Percentiles rank a stretch among this genome's conserved stretches.
Evolutionary conservation across 2,888 invertebrate genomes (phyloP).

Genomic region (Pterobdella sp.): DNA sequence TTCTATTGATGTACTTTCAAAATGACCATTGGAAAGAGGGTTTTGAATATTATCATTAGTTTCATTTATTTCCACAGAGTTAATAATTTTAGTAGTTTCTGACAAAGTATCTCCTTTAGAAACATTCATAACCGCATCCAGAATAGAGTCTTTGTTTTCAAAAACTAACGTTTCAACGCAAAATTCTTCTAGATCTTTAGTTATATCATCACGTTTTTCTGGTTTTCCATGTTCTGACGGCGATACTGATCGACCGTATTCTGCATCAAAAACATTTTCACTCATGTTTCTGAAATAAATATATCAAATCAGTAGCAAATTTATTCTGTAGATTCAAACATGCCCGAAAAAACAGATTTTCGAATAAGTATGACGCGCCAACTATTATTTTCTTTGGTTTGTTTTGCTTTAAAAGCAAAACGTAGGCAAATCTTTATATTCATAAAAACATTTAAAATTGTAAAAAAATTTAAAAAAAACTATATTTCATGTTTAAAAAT

Average conservation of each 20-base stretch:
- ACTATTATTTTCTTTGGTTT: constrained; percentile 9
- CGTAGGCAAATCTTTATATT: no score
- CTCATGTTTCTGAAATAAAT: neutral
- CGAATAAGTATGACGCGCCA: constrained; percentile 12
- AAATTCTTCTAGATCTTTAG: constrained; percentile 4
- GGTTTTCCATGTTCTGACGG: neutral
- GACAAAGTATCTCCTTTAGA: neutral
- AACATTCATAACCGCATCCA: neutral
- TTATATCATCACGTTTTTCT: constrained; percentile 10
- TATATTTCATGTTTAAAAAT: neutral
- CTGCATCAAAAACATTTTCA: neutral
- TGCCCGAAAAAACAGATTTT: neutral
- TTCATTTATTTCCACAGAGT: neutral
- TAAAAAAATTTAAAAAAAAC: neutral
- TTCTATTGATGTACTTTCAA: neutral
- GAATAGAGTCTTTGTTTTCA: constrained; percentile 8
- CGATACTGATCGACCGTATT: neutral
- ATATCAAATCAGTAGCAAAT: neutral
- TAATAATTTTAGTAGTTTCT: neutral
- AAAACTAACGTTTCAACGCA: constrained; percentile 6
- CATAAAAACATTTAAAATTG: neutral
- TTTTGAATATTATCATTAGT: neutral
- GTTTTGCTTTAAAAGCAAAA: no score
- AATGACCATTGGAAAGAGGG: neutral
- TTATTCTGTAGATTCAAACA: neutral